Base-by-base conservation (phyloP, 2,888 invertebrate species). In the Gnatocerus cornutus region DNA sequence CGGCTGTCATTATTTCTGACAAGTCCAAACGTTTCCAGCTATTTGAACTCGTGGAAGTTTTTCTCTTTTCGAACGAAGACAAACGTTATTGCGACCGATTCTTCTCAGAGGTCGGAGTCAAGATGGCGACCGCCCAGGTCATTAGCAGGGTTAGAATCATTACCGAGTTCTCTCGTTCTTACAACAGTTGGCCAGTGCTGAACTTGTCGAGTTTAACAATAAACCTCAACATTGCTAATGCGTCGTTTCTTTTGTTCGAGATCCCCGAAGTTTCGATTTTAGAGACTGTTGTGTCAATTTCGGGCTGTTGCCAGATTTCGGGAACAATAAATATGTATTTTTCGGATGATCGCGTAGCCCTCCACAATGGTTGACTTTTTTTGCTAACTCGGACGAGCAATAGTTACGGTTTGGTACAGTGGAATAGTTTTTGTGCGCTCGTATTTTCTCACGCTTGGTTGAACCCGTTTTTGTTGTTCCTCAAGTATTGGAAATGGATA, bases 401-500 rank as follows among this genome's bases (percentile, higher is more conserved):
- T 76, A 75, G 76, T 75, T 76, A 74, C 74, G 65, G 73, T 72
- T 68, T 73, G 69, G 74, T 73, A 71, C 72, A 69, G 71, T 62
- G 66, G 55, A 61, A 65, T 68, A 68, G 71, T 73, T 74, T 75
- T 73, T 73, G 72, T 52, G 65, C 62, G 69, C 56, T 74, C 75
- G 73, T 73, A 75, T 74, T 73, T 76, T 74, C 75, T 73, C 76
- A 76, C 75, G 73, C 68, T 53, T 71, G 69, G 71, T 68, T 74
- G 75, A 45, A n/a, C 29, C 62, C 53, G 69, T 75, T 76, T 76
- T 76, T 75, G 71, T 71, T 29, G 69, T 67, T 56, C 75, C 52
- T 71, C 62, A 72, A 73, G 68, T 74, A 76, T 73, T 72, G 75
- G 73, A 75, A 76, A 76, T 74, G 73, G 71, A 73, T 73, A 73